phyloP scores from a whole-genome alignment of 92 coral and sea anemone genomes.

The Parazoanthus swiftii region DNA sequence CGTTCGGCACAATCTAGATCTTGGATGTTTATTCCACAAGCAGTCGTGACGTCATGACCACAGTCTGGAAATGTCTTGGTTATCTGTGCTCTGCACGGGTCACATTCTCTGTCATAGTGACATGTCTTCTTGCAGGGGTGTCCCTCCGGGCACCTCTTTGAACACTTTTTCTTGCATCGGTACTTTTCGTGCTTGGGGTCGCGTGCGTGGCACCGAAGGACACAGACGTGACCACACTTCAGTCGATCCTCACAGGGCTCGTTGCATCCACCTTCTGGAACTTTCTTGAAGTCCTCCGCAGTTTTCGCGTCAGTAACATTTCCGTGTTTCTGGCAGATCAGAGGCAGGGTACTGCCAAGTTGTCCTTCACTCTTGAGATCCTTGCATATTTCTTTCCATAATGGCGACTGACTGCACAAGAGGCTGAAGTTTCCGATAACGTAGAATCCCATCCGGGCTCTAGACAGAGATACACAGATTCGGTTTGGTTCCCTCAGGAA shows the following conservation, averaged over 20 bases:
- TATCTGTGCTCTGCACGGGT: conserved; percentile 19
- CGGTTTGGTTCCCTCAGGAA: conserved; percentile 73
- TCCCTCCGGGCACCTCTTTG: conserved; percentile 29
- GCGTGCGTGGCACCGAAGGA: conserved; percentile 49
- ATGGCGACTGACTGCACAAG: conserved; percentile 44
- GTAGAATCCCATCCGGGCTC: conserved; percentile 73
- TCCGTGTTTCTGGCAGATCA: conserved; percentile 49
- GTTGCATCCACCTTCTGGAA: conserved; percentile 55
- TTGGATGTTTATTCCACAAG: conserved; percentile 40
- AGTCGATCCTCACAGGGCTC: conserved; percentile 50
- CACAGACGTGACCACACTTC: conserved; percentile 68
- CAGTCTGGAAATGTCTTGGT: conserved; percentile 51
- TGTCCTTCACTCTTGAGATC: conserved; percentile 48
- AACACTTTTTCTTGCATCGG: conserved; percentile 35
- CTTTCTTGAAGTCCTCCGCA: conserved; percentile 51
- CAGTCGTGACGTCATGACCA: conserved; percentile 46
- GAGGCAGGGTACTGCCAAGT: conserved; percentile 42
- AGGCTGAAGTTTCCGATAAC: conserved; percentile 72
- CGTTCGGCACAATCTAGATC: conserved; percentile 28
- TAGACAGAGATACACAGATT: conserved; percentile 79
- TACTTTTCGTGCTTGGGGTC: background rate
- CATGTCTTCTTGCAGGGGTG: conserved; percentile 36
- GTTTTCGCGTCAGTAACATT: conserved; percentile 37
- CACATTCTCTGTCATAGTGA: conserved; percentile 54
- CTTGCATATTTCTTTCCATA: conserved; percentile 66